Base-by-base conservation (phyloP, 2,797 vertebrate species). In the Urophycis tenuis region DNA sequence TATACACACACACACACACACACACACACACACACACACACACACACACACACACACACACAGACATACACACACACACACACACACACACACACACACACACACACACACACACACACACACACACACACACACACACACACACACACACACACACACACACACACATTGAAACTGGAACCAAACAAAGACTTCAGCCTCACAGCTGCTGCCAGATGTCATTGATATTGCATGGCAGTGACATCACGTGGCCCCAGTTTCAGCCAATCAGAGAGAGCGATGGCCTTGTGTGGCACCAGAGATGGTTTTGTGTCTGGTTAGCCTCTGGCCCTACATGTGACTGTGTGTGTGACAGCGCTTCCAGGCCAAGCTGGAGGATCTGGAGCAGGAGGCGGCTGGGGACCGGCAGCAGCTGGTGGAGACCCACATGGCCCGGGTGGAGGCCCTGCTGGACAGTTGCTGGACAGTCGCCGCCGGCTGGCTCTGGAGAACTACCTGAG, bases 391-490 rank as follows among this genome's bases (percentile, higher is more conserved):
- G 90, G 97, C 97, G 2, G 97, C 95, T 2, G 96, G 95, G 1
- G 98, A 99, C 91, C 93, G 97, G 60, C 97, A 99, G 89, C 97
- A 99, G 88, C 87, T 99, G 83, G 97, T 99, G 70, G 98, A 99
- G 87, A 99, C 96, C 0, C 98, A 99, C 87, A 98, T 98, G 95
- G 96, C 96, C 34, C 92, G 98, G 0, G 97, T 99, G 72, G 98
- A 99, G 79, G 95, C 96, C 82, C 94, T 98, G 91, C 94, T 99
- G 71, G 98, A 97, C 1, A 96, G 96, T 87, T 14, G 39, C 87
- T 14, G 39, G 1, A 2, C n/a, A n/a, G n/a, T n/a, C 95, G 95
- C 36, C 92, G 96, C 1, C 95, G 96, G 80, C 91, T 96, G 80
- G 95, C 98, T 64, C 91, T 99, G 79, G 97, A 99, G 91, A 98